phyloP scores from a whole-genome alignment of 2,113 vertebrate genomes.

The Ammodytes dubius region DNA sequence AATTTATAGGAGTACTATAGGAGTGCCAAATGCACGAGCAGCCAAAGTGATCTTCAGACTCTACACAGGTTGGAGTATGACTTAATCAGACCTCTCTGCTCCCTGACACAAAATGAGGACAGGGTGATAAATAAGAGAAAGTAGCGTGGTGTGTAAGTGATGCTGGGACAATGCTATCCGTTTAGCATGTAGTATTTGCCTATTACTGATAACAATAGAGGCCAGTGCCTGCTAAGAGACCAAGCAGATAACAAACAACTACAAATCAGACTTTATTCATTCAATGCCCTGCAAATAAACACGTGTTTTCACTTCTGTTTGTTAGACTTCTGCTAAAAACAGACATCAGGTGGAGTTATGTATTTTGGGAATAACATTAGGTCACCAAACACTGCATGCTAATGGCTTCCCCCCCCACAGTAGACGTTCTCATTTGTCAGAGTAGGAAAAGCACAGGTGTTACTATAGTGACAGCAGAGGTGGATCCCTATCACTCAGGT shows the following conservation, averaged over 20 bases:
- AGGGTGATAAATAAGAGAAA: slow-evolving; percentile 16
- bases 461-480: not conserved
- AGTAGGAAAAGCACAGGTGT: not conserved
- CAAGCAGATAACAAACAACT: not conserved
- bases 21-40: slow-evolving; percentile 33
- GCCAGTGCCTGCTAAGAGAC: too few species aligned
- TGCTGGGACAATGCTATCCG: not conserved
- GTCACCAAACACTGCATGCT: not conserved
- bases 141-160: not conserved
- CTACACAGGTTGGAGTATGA: slow-evolving; percentile 12
- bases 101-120: not conserved
- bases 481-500: not conserved
- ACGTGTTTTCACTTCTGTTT: not conserved
- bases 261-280: not conserved
- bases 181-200: not conserved
- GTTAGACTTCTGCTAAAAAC: not conserved
- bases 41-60: slow-evolving; percentile 28
- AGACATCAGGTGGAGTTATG: not conserved
- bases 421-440: not conserved
- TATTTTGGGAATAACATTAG: not conserved
- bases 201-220: not conserved
- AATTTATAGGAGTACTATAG: slow-evolving; percentile 4
- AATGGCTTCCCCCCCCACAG: not conserved
- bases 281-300: not conserved
- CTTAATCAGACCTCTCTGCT: slow-evolving; percentile 27